Base-by-base conservation (phyloP, 2,797 vertebrate species). In the Petrocephalus schoutedeni region DNA sequence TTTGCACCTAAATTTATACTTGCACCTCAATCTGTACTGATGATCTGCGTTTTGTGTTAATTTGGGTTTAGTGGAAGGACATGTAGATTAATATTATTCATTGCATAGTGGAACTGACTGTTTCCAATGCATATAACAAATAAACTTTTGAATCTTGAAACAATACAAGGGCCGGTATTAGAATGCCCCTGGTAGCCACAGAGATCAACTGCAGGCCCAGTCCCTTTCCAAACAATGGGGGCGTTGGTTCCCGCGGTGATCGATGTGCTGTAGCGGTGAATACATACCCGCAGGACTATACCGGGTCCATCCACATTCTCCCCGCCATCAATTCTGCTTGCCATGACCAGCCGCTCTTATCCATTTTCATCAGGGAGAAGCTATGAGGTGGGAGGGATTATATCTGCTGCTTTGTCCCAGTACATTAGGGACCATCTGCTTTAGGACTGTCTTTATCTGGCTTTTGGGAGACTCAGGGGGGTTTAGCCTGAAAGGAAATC, bases 101-200 rank as follows among this genome's bases (percentile, higher is more conserved):
- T 67, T 67, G 28, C 28, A 10, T 14, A 5, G 64, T 67, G 64
- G 64, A 67, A 32, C 64, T 67, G 64, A 32, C 23, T 32, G 64
- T 67, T 32, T 67, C 32, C 64, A 32, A 67, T 14, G 64, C 12
- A 67, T 32, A 32, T 67, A 28, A 67, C 28, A 32, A 67, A 14
- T 67, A 14, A 41, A 41, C 36, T 94, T 92, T 96, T 95, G 95
- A 95, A 92, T 89, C 53, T 91, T 91, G 90, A 90, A 95, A 96
- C 95, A 95, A 93, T 88, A 88, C 89, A 91, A 91, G 92, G 95
- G 94, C 94, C 91, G 93, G 94, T 95, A 96, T 96, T 96, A 95
- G 96, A 96, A 95, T 96, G 94, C 94, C 93, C 91, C 93, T 90
- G 92, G 90, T 86, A 84, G 92, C 94, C 94, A 95, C 95, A 95